phyloP scores from a whole-genome alignment of 2,113 vertebrate species.

The Atlantisia rogersi region DNA sequence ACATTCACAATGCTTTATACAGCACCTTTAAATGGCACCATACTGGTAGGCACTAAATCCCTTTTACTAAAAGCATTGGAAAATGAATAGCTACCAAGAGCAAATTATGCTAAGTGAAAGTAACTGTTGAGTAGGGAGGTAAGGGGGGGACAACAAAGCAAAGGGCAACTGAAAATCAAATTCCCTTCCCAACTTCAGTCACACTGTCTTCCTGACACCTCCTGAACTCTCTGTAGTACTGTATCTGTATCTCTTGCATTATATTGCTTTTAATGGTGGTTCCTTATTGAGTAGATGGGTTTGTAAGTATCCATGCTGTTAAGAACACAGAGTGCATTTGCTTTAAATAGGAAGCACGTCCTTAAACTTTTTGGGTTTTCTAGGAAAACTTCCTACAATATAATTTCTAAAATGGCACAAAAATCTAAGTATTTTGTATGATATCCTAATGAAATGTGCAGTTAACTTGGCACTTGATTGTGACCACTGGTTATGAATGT shows the following conservation, averaged over 20 bases:
- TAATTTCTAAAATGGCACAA: background rate
- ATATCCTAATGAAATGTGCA: background rate
- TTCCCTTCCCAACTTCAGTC: background rate
- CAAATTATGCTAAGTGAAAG: background rate
- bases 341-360: background rate
- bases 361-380: background rate
- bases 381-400: background rate
- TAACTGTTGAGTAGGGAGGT: accelerated
- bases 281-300: background rate
- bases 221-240: background rate
- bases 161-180: background rate
- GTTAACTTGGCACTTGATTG: background rate
- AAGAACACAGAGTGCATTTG: background rate
- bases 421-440: background rate
- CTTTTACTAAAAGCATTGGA: background rate
- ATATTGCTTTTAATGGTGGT: background rate
- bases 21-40: background rate
- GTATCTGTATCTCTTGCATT: background rate
- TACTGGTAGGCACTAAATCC: background rate
- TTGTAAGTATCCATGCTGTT: background rate
- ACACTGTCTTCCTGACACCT: background rate
- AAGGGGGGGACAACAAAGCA: background rate
- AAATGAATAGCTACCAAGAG: background rate
- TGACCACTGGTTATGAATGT: background rate
- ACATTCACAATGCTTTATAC: background rate